Percentiles rank a stretch among this genome's conserved stretches.
Evolutionary conservation across 2,888 invertebrate species (phyloP).

Genomic region (Seira sanloemensis): DNA sequence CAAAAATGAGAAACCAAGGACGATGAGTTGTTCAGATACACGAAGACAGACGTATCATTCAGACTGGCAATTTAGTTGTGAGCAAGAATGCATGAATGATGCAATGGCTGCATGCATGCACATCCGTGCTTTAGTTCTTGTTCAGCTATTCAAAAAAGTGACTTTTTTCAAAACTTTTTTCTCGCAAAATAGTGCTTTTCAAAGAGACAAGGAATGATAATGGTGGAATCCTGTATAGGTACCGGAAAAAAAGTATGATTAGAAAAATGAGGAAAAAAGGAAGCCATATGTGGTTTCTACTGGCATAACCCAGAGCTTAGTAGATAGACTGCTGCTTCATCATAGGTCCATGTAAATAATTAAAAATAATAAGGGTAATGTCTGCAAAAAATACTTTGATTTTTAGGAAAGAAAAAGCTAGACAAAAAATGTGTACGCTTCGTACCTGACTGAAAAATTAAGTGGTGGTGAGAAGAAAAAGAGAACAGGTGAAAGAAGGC

Average conservation of each 20-base stretch:
- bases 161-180: not conserved
- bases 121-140: slow-evolving; percentile 29
- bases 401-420: slow-evolving; percentile 14
- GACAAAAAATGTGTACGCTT: slow-evolving; percentile 5
- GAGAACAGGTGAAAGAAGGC: slow-evolving; percentile 20
- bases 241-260: slow-evolving; percentile 12
- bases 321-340: slow-evolving; percentile 22
- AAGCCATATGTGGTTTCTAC: not conserved
- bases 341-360: slow-evolving; percentile 23
- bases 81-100: slow-evolving; percentile 30
- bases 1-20: slow-evolving; percentile 41
- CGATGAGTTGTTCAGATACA: slow-evolving; percentile 35
- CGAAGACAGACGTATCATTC: not conserved
- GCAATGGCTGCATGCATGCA: slow-evolving; percentile 49
- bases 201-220: not conserved
- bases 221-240: not conserved
- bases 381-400: not conserved
- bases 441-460: not conserved
- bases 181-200: too few species aligned
- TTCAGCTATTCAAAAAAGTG: not conserved
- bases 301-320: not conserved
- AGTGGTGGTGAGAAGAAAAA: not conserved
- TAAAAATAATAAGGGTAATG: slow-evolving; percentile 34
- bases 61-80: slow-evolving; percentile 19
- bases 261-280: not conserved